phyloP scores from a whole-genome alignment of 2,797 vertebrate species.

The Craterocephalus amniculus region DNA sequence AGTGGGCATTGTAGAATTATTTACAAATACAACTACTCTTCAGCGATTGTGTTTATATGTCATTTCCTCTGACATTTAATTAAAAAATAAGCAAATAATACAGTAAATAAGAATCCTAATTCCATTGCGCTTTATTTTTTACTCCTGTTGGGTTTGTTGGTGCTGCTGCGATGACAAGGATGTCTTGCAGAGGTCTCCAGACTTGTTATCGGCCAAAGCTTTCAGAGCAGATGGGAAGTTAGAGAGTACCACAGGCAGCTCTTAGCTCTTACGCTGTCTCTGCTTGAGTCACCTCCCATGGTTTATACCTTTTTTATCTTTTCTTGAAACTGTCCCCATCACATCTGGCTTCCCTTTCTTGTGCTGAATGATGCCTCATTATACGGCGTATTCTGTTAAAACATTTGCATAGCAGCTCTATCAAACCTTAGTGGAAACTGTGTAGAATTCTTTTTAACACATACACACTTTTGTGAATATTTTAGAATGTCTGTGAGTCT shows the following conservation, averaged over 20 bases:
- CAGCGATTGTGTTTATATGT: too few species aligned
- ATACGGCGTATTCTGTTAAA: constrained; percentile 25
- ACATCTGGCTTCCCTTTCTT: constrained; percentile 14
- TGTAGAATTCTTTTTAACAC: too few species aligned
- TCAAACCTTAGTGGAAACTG: too few species aligned
- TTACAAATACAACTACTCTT: constrained; percentile 3
- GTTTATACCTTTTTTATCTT: constrained; percentile 33
- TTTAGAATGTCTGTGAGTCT: not conserved
- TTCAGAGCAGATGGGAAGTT: constrained; percentile 44
- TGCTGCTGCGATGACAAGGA: constrained; percentile 25
- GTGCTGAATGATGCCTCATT: constrained; percentile 24
- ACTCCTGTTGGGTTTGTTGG: constrained; percentile 17
- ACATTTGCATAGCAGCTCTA: constrained; percentile 25
- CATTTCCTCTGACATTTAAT: not conserved
- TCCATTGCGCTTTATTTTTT: constrained; percentile 24
- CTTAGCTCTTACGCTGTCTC: not conserved
- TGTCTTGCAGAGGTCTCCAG: constrained; percentile 28
- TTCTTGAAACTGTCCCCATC: constrained; percentile 1
- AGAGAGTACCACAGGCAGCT: constrained; percentile 32
- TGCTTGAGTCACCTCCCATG: not conserved
- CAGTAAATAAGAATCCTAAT: constrained; percentile 15
- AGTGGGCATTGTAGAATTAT: not conserved
- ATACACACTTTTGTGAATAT: constrained; percentile 6
- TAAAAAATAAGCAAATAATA: not conserved
- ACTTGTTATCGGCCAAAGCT: constrained; percentile 39